Base-by-base conservation (phyloP, 2,113 vertebrate genomes). In the Rhinoderma darwinii region DNA sequence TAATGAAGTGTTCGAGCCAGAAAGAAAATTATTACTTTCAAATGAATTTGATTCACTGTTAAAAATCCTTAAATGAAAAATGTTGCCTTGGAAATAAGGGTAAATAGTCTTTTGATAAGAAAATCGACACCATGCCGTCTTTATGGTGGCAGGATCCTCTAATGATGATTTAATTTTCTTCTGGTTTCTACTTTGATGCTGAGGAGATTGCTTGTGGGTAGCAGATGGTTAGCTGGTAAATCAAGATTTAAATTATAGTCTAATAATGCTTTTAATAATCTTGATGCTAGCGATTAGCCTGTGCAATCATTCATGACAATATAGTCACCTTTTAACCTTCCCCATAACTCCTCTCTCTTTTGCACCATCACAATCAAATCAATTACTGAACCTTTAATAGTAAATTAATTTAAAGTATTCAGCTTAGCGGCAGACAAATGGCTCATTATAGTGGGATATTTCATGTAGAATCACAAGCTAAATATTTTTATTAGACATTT, bases 141-240 rank as follows among this genome's bases (percentile, higher is more conserved):
- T 78, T 86, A 56, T 41, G 63, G 68, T 73, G 72, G 66, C 5
- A 72, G 37, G 17, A 59, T 86, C 30, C 41, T 30, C 39, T 87
- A 82, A 87, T 82, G 78, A 68, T 63, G 54, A 44, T 74, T 86
- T 90, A 83, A 77, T 86, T 54, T 74, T 90, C 89, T 87, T 70
- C 63, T 74, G 88, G 39, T 89, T 50, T 88, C 83, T 7, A 78
- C 88, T 89, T 56, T 83, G 59, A 88, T 88, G 78, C 76, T 84
- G 50, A 88, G 56, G 78, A 84, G 78, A 86, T 35, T 89, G 88
- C 84, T 86, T 92, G 20, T 68, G 88, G 88, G 89, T 87, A 90
- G 68, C 89, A 89, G 89, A 90, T 88, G 89, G 75, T 75, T 88
- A 89, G 86, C 88, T 88, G 79, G 68, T 72, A 66, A 88, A 86